These are phyloP conservation scores for Amblyornis subalaris DNA, from an alignment of 2,113 vertebrate species.

Conservation along the genomic window DNA sequence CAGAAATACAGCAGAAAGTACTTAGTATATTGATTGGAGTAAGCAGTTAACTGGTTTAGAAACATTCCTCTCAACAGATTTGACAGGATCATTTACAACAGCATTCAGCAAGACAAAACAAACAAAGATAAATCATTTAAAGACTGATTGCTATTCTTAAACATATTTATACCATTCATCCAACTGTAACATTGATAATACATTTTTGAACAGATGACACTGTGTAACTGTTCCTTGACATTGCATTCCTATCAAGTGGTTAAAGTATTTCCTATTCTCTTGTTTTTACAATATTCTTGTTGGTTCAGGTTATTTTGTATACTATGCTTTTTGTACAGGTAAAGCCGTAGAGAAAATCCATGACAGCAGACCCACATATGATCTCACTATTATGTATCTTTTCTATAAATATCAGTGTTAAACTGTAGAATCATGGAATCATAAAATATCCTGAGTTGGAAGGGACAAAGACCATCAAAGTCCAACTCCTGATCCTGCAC, in stretches of 20 bases:
- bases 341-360: not conserved
- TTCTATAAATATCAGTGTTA: not conserved
- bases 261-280: not conserved
- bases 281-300: not conserved
- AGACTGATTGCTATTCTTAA: not conserved
- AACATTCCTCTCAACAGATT: not conserved
- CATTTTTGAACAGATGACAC: not conserved
- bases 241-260: not conserved
- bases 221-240: not conserved
- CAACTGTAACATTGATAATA: not conserved
- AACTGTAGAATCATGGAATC: not conserved
- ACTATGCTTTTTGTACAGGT: not conserved
- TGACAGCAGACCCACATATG: not conserved
- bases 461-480: accelerated
- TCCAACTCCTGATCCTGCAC: not conserved
- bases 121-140: not conserved
- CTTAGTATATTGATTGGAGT: not conserved
- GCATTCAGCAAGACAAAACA: not conserved
- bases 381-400: not conserved
- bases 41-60: not conserved
- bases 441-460: not conserved
- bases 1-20: not conserved
- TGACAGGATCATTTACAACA: not conserved
- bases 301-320: not conserved
- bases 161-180: not conserved